A percentile compares a stretch with the other conserved stretches of the same genome.
Conservation (phyloP, 1,140 invertebrate genomes). For the Temnothorax curvispinosus region DNA sequence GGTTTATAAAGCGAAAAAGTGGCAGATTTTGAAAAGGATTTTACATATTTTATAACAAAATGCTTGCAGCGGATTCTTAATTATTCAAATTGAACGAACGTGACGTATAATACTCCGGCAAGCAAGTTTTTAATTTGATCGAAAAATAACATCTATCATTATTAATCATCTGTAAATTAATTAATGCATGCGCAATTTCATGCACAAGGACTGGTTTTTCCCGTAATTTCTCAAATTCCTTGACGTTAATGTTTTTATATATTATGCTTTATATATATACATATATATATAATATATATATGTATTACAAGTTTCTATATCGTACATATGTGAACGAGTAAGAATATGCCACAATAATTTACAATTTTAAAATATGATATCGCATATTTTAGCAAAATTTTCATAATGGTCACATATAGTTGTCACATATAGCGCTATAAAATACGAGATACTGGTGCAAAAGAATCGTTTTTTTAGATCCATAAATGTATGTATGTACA, state of each 20-base stretch:
- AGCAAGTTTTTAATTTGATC: conserved; percentile 53
- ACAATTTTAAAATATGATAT: neutral
- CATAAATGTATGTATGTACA: neutral
- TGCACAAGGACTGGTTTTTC: conserved; percentile 15
- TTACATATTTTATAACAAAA: conserved; percentile 38
- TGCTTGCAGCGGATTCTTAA: conserved; percentile 29
- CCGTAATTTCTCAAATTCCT: conserved; percentile 42
- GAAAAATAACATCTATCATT: conserved; percentile 59
- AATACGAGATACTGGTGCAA: neutral
- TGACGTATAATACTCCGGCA: conserved; percentile 3
- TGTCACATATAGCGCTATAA: neutral
- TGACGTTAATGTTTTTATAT: conserved; percentile 28
- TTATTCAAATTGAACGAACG: conserved; percentile 49
- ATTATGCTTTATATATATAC: neutral
- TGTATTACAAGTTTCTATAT: neutral
- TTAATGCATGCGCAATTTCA: conserved; percentile 47
- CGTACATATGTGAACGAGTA: neutral
- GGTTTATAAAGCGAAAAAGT: conserved; percentile 47
- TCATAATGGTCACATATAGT: too few species aligned
- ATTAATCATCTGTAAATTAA: conserved; percentile 58
- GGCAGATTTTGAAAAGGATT: conserved; percentile 16
- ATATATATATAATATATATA: neutral
- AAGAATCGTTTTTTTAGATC: neutral
- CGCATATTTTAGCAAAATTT: conserved; percentile 1
- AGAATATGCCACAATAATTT: conserved; percentile 8